phyloP scores from a whole-genome alignment of 2,113 vertebrate genomes.

The Phrynosoma platyrhinos region DNA sequence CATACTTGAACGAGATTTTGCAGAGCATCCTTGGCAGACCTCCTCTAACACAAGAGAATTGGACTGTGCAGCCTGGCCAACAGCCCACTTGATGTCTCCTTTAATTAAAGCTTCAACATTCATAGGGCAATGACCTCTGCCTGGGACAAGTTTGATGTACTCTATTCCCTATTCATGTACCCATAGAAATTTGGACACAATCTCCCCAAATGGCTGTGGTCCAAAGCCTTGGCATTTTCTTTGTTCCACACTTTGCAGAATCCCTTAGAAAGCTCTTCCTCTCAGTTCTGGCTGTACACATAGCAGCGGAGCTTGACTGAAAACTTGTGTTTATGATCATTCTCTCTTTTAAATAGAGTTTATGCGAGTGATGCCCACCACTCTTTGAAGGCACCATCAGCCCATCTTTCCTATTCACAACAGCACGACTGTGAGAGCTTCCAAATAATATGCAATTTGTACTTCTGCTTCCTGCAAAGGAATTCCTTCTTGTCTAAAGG shows the following conservation, averaged over 20 bases:
- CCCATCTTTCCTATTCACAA: conserved; percentile 19
- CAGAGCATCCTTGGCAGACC: background rate
- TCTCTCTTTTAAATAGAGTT: background rate
- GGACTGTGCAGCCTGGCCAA: background rate
- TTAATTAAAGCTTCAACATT: conserved; percentile 9
- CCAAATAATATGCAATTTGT: conserved; percentile 19
- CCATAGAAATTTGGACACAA: background rate
- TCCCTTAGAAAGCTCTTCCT: background rate
- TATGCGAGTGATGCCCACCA: accelerated
- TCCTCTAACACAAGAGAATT: background rate
- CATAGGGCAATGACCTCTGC: background rate
- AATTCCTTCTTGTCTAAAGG: background rate
- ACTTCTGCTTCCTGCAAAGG: background rate
- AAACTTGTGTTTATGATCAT: background rate
- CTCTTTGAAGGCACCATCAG: background rate
- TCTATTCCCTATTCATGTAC: background rate
- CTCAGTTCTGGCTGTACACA: background rate
- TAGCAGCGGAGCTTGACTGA: conserved; percentile 19
- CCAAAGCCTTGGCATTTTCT: accelerated
- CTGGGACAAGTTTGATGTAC: background rate
- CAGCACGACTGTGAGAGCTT: background rate
- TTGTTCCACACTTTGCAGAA: background rate
- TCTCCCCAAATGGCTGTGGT: background rate
- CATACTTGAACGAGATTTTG: no score
- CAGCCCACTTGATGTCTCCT: conserved; percentile 16